These are phyloP conservation scores for Laterallus jamaicensis DNA, from an alignment of 2,113 vertebrate genomes.

Conservation along the genomic window DNA sequence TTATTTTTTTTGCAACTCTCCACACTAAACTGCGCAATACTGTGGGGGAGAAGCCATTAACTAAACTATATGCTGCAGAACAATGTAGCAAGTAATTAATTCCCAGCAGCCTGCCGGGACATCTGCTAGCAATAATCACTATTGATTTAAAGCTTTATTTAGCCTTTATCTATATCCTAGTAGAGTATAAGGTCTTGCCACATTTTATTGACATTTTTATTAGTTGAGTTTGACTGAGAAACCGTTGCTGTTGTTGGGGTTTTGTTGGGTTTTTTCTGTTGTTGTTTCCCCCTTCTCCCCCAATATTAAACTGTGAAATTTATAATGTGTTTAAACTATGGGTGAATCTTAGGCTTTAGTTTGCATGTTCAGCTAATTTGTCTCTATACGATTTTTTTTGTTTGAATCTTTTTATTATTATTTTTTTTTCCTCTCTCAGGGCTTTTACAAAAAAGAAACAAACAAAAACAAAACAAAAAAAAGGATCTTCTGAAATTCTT, in stretches of 20 bases:
- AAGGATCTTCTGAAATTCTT: slow-evolving; percentile 81
- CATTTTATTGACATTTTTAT: slow-evolving; percentile 79
- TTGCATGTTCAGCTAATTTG: slow-evolving; percentile 95
- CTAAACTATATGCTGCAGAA: slow-evolving; percentile 83
- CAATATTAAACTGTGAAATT: slow-evolving; percentile 96
- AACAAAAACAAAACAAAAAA: background rate
- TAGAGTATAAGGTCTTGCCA: slow-evolving; percentile 83
- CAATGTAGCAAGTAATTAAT: slow-evolving; percentile 72
- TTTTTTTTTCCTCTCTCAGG: slow-evolving; percentile 91
- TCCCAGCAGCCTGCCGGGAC: slow-evolving; percentile 72
- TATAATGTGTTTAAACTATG: slow-evolving; percentile 90
- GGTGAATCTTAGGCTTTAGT: slow-evolving; percentile 93
- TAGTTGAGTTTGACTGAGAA: slow-evolving; percentile 82
- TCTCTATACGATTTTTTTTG: slow-evolving; percentile 76
- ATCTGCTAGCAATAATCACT: slow-evolving; percentile 87
- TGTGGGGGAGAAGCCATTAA: slow-evolving; percentile 87
- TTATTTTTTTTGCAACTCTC: slow-evolving; percentile 79
- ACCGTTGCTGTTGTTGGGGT: slow-evolving; percentile 70
- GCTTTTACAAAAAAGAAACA: slow-evolving; percentile 84
- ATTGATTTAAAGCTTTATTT: slow-evolving; percentile 95
- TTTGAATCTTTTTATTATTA: slow-evolving; percentile 74
- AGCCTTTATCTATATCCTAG: slow-evolving; percentile 81
- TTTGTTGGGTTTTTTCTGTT: background rate
- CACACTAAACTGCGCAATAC: slow-evolving; percentile 77
- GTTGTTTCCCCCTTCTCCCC: slow-evolving; percentile 46